phyloP scores from a whole-genome alignment of 1,140 invertebrate species.

The Heliconius melpomene region DNA sequence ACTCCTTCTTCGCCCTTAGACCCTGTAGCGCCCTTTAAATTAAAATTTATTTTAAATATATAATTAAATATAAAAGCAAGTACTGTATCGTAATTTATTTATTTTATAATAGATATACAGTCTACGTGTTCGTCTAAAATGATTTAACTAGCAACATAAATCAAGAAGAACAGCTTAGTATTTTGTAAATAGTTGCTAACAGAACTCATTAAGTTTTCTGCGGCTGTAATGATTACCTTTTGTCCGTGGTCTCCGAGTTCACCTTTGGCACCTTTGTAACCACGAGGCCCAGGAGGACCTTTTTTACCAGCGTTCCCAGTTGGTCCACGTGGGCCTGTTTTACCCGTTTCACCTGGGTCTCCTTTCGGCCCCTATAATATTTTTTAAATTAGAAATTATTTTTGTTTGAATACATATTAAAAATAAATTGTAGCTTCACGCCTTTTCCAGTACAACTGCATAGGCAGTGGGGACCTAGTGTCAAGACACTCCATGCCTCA shows the following conservation, averaged over 20 bases:
- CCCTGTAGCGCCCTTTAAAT: conserved; percentile 40
- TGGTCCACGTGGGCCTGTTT: conserved; percentile 43
- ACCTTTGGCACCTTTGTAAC: conserved; percentile 48
- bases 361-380: background rate
- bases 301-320: conserved; percentile 40
- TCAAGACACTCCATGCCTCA: too few species aligned
- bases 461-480: too few species aligned
- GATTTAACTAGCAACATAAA: too few species aligned
- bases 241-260: conserved; percentile 32
- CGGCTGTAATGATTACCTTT: conserved; percentile 5
- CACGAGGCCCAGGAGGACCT: conserved; percentile 44
- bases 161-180: too few species aligned
- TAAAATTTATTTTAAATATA: background rate
- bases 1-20: conserved; percentile 53
- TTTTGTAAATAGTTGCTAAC: too few species aligned
- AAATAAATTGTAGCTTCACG: too few species aligned
- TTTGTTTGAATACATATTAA: too few species aligned
- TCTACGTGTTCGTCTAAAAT: too few species aligned
- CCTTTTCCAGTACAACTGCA: too few species aligned
- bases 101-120: background rate
- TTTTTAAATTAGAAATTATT: background rate
- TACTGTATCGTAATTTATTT: background rate
- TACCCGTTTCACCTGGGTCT: conserved; percentile 42
- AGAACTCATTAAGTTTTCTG: too few species aligned
- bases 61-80: background rate